Evolutionary conservation across 2,113 vertebrate species (phyloP).

Genomic region (Mesocricetus auratus): DNA sequence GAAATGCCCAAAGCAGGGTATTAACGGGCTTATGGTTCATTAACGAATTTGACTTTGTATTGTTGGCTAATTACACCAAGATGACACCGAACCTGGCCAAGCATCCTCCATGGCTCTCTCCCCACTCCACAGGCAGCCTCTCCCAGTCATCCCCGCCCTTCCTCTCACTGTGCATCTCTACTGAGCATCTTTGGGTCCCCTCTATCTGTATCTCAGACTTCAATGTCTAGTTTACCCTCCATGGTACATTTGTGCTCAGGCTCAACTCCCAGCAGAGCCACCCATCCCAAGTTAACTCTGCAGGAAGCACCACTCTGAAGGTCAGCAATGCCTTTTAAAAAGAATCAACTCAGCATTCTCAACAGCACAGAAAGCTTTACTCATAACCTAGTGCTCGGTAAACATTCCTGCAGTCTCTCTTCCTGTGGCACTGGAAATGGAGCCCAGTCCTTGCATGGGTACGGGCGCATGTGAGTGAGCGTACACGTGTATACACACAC

Average conservation of each 20-base stretch:
- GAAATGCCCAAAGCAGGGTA: conserved; percentile 53
- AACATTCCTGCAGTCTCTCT: neutral
- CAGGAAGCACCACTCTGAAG: neutral
- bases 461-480: too few species aligned
- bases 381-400: neutral
- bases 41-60: neutral
- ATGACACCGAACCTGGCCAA: neutral
- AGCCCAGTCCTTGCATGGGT: neutral
- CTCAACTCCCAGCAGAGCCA: neutral
- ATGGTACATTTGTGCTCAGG: neutral
- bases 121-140: neutral
- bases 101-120: neutral
- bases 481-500: too few species aligned
- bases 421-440: neutral
- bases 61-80: neutral
- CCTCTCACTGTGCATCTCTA: too few species aligned
- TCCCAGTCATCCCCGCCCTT: neutral
- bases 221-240: neutral
- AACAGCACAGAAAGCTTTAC: neutral
- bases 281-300: neutral
- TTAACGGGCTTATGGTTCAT: conserved; percentile 1
- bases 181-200: neutral
- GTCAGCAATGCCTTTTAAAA: neutral
- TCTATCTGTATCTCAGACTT: neutral
- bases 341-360: neutral